Conservation (phyloP, 1,140 invertebrate species). For the Spodoptera litura region DNA sequence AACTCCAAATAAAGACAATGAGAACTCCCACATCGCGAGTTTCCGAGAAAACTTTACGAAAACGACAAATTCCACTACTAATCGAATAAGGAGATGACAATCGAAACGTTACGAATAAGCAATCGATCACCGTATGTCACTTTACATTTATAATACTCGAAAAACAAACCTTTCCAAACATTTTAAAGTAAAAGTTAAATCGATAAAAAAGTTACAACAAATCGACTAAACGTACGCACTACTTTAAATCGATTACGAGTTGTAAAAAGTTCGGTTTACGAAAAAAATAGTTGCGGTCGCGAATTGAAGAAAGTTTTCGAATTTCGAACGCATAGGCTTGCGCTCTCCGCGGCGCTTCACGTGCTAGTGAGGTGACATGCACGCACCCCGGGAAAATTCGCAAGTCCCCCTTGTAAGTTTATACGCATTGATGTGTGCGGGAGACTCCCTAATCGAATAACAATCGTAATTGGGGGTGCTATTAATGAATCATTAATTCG, state of each 20-base stretch:
- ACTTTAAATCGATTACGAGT: conserved; percentile 11
- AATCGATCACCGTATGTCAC: conserved; percentile 69
- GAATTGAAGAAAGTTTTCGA: conserved; percentile 51
- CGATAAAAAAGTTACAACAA: conserved; percentile 10
- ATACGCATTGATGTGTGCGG: conserved; percentile 63
- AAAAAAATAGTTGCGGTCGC: conserved; percentile 10
- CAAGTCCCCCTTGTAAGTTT: conserved; percentile 65
- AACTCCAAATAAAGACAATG: conserved; percentile 61
- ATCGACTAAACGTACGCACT: conserved; percentile 16
- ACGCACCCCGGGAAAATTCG: conserved; percentile 75
- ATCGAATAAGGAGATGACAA: conserved; percentile 74
- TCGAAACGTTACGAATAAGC: conserved; percentile 68
- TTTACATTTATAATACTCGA: conserved; percentile 54
- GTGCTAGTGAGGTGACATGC: conserved; percentile 77
- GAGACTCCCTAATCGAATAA: conserved; percentile 69
- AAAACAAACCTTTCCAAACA: conserved; percentile 30
- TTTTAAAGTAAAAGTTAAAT: conserved; percentile 19
- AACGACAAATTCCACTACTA: conserved; percentile 75
- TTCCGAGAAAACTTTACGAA: conserved; percentile 78
- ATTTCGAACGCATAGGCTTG: conserved; percentile 74
- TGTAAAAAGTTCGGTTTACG: conserved; percentile 29
- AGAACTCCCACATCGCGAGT: conserved; percentile 77
- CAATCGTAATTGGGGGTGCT: conserved; percentile 66
- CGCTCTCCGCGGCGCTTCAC: conserved; percentile 76
- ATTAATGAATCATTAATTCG: conserved; percentile 82